Evolutionary conservation across 2,888 invertebrate species (phyloP), one percentile per base, ranked within the genome.

Genomic region (Pomacea canaliculata): DNA sequence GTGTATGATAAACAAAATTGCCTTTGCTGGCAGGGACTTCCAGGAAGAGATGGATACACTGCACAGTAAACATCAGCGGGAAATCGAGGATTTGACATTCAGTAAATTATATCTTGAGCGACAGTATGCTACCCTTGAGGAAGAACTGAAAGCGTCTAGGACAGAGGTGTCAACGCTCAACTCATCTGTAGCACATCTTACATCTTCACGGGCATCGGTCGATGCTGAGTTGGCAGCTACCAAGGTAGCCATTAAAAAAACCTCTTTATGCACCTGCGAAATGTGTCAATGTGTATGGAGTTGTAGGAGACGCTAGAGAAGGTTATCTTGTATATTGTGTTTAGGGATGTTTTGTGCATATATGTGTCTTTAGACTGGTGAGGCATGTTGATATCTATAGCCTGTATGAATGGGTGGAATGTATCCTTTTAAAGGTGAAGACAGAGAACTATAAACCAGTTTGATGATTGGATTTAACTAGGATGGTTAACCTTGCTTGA

Each of bases 151-250:
- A 12, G 85, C 85, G 0, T 77, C 83, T 9, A 82, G 82, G 68
- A 83, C 84, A n/a, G 85, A 89, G 78, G 81, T 86, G 8, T 70
- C 84, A 18, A 85, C 84, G 1, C 82, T 90, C 13, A 85, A 87
- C 75, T 70, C 82, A 13, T 83, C 88, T 16, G 80, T 89, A 12
- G 86, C 87, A 0, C 83, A 86, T 67, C 80, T 87, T 10, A 85
- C 84, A 10, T 82, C 89, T 1, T 81, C 87, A 23, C 87, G 87
- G 67, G 85, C 86, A 51, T 84, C 83, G 56, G 78, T 89, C 16
- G 78, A 81, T 48, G 85, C 87, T 23, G 85, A 88, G 69, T 80
- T 89, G 13, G 84, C 86, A 48, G 80, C 85, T 19, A 84, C 84
- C 27, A 86, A 88, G 86, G 89, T 89, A 73, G 16, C 23, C 23